These are phyloP conservation scores for Lamproptera curius DNA, from an alignment of 2,888 invertebrate species.

Conservation along the genomic window DNA sequence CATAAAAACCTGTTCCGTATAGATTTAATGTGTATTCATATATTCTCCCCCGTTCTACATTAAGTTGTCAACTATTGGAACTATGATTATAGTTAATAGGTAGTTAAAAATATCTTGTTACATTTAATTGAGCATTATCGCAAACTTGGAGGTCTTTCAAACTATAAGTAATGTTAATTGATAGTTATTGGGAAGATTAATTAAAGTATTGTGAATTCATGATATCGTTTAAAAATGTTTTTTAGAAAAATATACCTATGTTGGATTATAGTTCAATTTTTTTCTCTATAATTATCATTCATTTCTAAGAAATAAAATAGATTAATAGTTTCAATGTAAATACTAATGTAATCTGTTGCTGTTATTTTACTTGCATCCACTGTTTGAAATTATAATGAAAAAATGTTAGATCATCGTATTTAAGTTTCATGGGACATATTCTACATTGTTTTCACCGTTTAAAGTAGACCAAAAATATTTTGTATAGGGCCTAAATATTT, in stretches of 20 bases:
- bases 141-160: constrained; percentile 72
- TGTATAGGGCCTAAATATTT: not conserved
- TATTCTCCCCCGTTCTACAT: constrained; percentile 56
- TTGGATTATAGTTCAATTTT: constrained; percentile 64
- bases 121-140: constrained; percentile 70
- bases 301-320: constrained; percentile 60
- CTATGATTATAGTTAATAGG: constrained; percentile 61
- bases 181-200: constrained; percentile 69
- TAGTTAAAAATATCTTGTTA: constrained; percentile 76
- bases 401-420: too few relatives aligned
- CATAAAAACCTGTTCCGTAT: constrained; percentile 40
- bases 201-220: constrained; percentile 62
- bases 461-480: not conserved
- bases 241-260: constrained; percentile 78
- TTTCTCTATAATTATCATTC: constrained; percentile 59
- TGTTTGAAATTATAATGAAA: too few relatives aligned
- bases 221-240: constrained; percentile 70
- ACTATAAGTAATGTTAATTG: constrained; percentile 77
- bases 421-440: too few relatives aligned
- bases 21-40: constrained; percentile 54
- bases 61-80: constrained; percentile 61
- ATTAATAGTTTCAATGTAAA: constrained; percentile 64
- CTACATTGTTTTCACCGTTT: constrained; percentile 36
- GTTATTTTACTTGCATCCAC: constrained; percentile 59
- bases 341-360: constrained; percentile 60